These are phyloP conservation scores for Corythaixoides concolor DNA, from an alignment of 2,113 vertebrate species.

Conservation along the genomic window DNA sequence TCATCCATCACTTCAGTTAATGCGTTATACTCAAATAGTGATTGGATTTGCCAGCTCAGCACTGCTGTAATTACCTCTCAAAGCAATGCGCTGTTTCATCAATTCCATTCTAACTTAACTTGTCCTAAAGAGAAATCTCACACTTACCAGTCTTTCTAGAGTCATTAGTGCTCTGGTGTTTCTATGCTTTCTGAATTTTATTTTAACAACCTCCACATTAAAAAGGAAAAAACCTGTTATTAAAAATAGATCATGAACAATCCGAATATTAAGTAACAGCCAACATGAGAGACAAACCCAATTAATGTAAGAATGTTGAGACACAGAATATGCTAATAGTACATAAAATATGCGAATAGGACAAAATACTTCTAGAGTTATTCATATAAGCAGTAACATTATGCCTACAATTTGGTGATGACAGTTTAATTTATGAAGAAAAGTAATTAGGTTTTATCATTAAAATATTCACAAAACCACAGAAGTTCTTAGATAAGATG, in stretches of 20 bases:
- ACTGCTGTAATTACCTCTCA: constrained; percentile 36
- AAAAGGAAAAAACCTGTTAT: background rate
- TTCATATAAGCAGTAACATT: background rate
- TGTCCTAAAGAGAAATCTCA: background rate
- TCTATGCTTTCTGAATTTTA: background rate
- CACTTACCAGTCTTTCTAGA: background rate
- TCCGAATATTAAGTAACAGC: background rate
- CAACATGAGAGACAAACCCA: background rate
- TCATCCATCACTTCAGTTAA: constrained; percentile 48
- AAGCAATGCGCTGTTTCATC: constrained; percentile 11
- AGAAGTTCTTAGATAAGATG: background rate
- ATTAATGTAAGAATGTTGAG: background rate
- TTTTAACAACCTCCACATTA: background rate
- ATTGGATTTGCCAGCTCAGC: constrained; percentile 34
- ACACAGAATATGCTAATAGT: background rate
- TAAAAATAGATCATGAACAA: background rate
- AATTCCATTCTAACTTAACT: constrained; percentile 21
- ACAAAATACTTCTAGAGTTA: background rate
- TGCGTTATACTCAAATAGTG: constrained; percentile 17
- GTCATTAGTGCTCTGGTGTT: background rate
- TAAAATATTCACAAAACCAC: background rate
- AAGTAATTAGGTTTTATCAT: background rate
- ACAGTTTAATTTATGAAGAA: background rate
- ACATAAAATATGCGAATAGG: background rate
- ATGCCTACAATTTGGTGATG: background rate